These are phyloP conservation scores for Copsychus sechellarum DNA, from an alignment of 2,113 vertebrate species.

Conservation along the genomic window DNA sequence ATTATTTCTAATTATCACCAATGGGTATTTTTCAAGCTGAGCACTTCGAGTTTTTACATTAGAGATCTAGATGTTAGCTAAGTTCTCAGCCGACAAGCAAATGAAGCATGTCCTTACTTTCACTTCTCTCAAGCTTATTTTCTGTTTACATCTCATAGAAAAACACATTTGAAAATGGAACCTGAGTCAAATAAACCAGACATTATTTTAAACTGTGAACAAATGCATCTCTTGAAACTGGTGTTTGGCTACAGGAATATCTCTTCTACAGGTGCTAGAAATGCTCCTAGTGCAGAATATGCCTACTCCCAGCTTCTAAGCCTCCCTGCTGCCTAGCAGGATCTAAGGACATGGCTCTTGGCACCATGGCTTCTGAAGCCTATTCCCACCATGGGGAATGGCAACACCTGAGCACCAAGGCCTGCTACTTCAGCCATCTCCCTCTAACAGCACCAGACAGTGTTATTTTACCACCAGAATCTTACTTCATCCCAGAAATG, in stretches of 20 bases:
- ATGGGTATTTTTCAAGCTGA: background rate
- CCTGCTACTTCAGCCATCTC: background rate
- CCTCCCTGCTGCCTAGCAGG: background rate
- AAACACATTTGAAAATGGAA: background rate
- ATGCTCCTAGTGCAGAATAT: background rate
- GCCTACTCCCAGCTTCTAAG: background rate
- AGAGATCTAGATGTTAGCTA: background rate
- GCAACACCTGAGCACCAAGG: background rate
- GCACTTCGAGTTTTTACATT: background rate
- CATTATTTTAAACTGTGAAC: background rate
- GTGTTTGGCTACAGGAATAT: background rate
- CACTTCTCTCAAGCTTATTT: background rate
- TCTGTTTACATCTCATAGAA: background rate
- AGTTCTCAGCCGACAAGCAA: background rate
- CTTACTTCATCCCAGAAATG: background rate
- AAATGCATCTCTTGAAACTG: background rate
- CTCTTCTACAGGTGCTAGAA: background rate
- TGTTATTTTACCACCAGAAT: background rate
- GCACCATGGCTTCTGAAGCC: background rate
- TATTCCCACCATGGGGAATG: background rate
- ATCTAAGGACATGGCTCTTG: accelerated
- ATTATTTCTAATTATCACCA: background rate
- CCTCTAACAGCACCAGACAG: background rate
- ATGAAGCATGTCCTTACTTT: background rate
- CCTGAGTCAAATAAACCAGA: background rate